Evolutionary conservation across 2,888 invertebrate species (phyloP).

Genomic region (Panopea generosa): DNA sequence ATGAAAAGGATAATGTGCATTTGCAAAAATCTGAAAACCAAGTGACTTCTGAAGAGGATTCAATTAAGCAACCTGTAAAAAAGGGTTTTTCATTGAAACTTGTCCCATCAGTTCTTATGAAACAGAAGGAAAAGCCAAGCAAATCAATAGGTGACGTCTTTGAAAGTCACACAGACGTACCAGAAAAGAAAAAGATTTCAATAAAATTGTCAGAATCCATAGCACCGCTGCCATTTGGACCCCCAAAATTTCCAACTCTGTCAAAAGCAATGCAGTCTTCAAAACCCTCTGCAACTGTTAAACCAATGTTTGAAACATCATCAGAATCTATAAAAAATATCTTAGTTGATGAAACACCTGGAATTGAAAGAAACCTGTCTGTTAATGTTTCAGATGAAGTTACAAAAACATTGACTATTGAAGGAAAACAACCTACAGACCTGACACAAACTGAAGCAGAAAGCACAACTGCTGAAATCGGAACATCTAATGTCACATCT

Average conservation of each 20-base stretch:
- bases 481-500: too few species aligned
- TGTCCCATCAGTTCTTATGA: slow-evolving; percentile 22
- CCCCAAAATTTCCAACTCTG: slow-evolving; percentile 22
- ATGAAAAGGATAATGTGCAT: too few species aligned
- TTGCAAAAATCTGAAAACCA: too few species aligned
- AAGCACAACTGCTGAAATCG: too few species aligned
- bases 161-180: slow-evolving; percentile 22
- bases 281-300: slow-evolving; percentile 33
- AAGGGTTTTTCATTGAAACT: slow-evolving; percentile 36
- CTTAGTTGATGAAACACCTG: neutral
- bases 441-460: neutral
- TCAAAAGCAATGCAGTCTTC: slow-evolving; percentile 10
- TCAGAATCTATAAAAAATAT: neutral
- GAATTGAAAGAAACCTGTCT: too few species aligned
- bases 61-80: neutral
- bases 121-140: slow-evolving; percentile 14
- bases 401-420: neutral
- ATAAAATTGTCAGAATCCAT: slow-evolving; percentile 11
- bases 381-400: neutral
- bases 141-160: slow-evolving; percentile 24
- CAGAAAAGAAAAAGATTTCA: slow-evolving; percentile 21
- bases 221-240: slow-evolving; percentile 18
- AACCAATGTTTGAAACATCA: slow-evolving; percentile 25
- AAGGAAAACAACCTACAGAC: neutral
- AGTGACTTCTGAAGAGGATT: too few species aligned